Base-by-base conservation (phyloP, 2,113 vertebrate species). In the Axis porcinus region DNA sequence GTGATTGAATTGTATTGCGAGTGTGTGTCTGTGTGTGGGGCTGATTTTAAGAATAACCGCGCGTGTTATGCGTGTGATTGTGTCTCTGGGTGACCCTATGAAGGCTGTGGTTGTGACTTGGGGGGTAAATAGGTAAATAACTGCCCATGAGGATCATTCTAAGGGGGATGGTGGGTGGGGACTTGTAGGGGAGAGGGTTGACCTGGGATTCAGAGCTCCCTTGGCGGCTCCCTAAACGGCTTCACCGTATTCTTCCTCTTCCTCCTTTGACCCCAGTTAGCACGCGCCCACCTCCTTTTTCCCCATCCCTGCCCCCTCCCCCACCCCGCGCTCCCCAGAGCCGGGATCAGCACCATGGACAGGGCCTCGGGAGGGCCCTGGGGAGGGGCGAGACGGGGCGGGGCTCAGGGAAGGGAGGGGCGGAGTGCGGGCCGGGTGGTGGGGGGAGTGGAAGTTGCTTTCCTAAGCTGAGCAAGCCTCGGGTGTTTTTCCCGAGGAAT, bases 291-390 rank as follows among this genome's bases (percentile, higher is more conserved):
- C 23, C 15, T 47, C 62, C 54, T 47, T 45, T 2, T 2, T 27
- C 43, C 58, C 7, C 6, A 11, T 10, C 15, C 1, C 45, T 10
- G 2, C 1, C 23, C 36, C 58, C 55, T 27, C 86, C 91, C 90
- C 96, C 89, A 16, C 47, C 70, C 95, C 10, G 1, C 0, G 15
- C 50, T 81, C 96, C 97, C 95, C n/a, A 55, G 96, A 93, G 96
- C 83, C n/a, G 40, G 0, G 43, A 89, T 98, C 98, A 98, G 97
- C 97, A 98, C 98, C 98, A 98, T 58, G 98, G 98, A 98, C 97
- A 98, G 98, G 82, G 76, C 97, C 87, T 21, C 47, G 57, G 82
- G 93, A 97, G 97, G 97, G 91, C 94, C 21, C 25, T 50, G 2
- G 54, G 21, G 89, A 96, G 97, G 97, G 97, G 97, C 97, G 82